Conservation (phyloP, 2,888 invertebrate genomes). For the Lasioglossum oenotherae region DNA sequence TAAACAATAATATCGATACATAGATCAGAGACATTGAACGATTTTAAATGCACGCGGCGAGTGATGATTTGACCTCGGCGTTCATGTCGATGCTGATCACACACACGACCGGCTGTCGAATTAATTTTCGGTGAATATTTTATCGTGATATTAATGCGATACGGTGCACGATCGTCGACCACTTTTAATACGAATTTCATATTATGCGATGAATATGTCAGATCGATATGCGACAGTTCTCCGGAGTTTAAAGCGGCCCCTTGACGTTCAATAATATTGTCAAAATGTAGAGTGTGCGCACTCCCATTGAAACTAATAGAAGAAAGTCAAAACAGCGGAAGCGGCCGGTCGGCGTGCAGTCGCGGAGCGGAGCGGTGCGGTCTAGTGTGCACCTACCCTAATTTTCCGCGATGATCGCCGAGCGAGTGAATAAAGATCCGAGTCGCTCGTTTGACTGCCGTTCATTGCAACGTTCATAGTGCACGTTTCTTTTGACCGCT, state of each 20-base stretch:
- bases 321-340: too few relatives aligned
- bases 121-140: conserved; percentile 29
- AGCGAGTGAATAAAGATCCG: neutral
- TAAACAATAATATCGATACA: conserved; percentile 16
- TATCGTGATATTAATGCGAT: neutral
- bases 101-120: conserved; percentile 10
- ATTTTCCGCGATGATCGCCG: neutral
- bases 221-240: neutral
- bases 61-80: neutral
- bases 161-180: neutral
- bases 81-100: conserved; percentile 14
- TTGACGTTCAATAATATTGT: too few relatives aligned
- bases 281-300: too few relatives aligned
- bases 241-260: neutral
- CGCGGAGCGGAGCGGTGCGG: too few relatives aligned
- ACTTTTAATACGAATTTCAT: neutral
- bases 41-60: too few relatives aligned
- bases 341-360: too few relatives aligned
- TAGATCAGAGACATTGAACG: neutral
- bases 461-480: neutral
- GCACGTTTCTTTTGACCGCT: neutral
- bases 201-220: neutral
- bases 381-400: too few relatives aligned
- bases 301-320: too few relatives aligned
- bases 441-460: too few relatives aligned